Percentiles rank a stretch among this genome's conserved stretches.
phyloP scores from a whole-genome alignment of 1,140 invertebrate genomes.

The Drosophila willistoni region DNA sequence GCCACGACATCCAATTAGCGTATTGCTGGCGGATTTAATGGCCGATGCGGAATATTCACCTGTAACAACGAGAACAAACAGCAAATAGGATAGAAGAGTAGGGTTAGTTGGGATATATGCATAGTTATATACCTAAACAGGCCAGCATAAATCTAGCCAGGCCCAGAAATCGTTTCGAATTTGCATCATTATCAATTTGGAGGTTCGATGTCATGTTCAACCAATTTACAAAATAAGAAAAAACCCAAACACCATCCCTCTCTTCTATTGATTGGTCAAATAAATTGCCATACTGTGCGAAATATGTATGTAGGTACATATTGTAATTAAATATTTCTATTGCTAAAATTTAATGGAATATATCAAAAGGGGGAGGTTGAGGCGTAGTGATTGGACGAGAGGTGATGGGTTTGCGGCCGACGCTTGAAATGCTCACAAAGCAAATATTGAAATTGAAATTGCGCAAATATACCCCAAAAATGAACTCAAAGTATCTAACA shows the following conservation, averaged over 20 bases:
- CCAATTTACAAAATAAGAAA: constrained; percentile 3
- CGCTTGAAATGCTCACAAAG: constrained; percentile 40
- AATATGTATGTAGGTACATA: not conserved
- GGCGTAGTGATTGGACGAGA: not conserved
- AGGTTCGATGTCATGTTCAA: constrained; percentile 27
- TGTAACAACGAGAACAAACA: constrained; percentile 32
- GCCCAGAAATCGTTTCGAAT: constrained; percentile 27
- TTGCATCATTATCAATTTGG: constrained; percentile 42
- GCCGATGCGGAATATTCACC: constrained; percentile 83
- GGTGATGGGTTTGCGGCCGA: constrained; percentile 32
- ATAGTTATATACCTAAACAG: constrained; percentile 5
- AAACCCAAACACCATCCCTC: constrained; percentile 13
- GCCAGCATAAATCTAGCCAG: constrained; percentile 28
- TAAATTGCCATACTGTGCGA: constrained; percentile 27
- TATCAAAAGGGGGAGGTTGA: constrained; percentile 11
- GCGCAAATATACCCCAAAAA: constrained; percentile 29
- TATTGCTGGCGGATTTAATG: constrained; percentile 76
- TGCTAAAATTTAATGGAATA: constrained; percentile 53
- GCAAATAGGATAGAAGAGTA: constrained; percentile 33
- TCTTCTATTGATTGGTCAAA: constrained; percentile 53
- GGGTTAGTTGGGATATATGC: constrained; percentile 15
- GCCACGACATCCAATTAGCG: constrained; percentile 74
- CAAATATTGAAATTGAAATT: constrained; percentile 56
- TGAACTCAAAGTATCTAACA: constrained; percentile 40
- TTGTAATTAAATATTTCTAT: constrained; percentile 78